phyloP scores from a whole-genome alignment of 2,888 invertebrate species.

The Diadegma fenestrale region DNA sequence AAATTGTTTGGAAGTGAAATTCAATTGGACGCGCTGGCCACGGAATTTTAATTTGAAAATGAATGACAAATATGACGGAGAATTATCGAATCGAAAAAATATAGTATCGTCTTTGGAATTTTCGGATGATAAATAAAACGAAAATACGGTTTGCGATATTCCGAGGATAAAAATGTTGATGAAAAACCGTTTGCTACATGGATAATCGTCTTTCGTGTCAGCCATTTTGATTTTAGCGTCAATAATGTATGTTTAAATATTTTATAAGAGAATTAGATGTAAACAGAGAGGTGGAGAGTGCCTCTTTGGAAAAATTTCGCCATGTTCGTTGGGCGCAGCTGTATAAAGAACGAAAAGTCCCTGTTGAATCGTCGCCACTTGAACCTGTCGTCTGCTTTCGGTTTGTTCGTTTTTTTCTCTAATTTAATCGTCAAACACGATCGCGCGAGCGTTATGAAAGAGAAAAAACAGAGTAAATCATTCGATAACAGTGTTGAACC shows the following conservation, averaged over 20 bases:
- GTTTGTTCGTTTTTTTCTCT: conserved; percentile 17
- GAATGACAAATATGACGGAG: not conserved
- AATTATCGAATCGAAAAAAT: not conserved
- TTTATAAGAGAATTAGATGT: conserved; percentile 13
- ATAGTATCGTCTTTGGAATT: conserved; percentile 27
- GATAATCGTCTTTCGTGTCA: conserved; percentile 10
- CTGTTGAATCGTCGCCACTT: conserved; percentile 61
- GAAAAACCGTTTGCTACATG: conserved; percentile 16
- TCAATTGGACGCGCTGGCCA: conserved; percentile 61
- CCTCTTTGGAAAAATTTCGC: conserved; percentile 67
- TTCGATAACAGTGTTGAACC: conserved; percentile 5
- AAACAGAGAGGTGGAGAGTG: not conserved
- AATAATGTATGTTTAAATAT: conserved; percentile 6
- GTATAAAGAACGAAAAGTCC: not conserved
- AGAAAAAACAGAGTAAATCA: not conserved
- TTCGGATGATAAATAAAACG: conserved; percentile 18
- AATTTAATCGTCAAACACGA: conserved; percentile 11
- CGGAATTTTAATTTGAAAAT: conserved; percentile 45
- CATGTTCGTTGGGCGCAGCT: conserved; percentile 76
- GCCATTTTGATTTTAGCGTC: conserved; percentile 1
- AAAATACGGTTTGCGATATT: conserved; percentile 1
- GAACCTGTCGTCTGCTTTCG: conserved; percentile 8
- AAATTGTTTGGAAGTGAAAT: conserved; percentile 36
- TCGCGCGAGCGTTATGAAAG: conserved; percentile 27
- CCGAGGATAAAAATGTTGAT: not conserved